Conservation (phyloP, 2,797 vertebrate species). For the Pteropus rufus region DNA sequence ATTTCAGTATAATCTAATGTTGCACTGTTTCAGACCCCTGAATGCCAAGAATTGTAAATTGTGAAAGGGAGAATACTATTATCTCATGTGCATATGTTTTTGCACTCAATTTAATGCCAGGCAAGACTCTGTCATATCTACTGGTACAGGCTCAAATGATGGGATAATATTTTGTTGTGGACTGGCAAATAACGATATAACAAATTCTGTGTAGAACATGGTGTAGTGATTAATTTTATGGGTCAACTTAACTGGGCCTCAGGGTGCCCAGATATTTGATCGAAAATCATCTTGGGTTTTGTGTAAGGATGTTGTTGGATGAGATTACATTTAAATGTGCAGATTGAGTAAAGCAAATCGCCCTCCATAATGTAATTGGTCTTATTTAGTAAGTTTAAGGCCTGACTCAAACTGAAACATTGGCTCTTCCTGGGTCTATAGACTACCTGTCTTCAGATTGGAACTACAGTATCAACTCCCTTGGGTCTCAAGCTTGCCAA, state of each 20-base stretch:
- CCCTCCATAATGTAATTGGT: not conserved
- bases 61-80: slow-evolving; percentile 26
- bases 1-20: slow-evolving; percentile 38
- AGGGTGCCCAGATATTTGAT: not conserved
- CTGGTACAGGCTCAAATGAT: not conserved
- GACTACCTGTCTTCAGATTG: not conserved
- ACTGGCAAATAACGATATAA: not conserved
- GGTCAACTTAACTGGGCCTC: not conserved
- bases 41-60: slow-evolving; percentile 28
- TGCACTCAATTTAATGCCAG: slow-evolving; percentile 8
- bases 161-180: not conserved
- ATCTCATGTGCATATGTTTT: not conserved
- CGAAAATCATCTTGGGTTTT: not conserved
- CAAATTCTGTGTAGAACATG: not conserved
- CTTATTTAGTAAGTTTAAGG: not conserved
- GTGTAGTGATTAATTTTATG: not conserved
- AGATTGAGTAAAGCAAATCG: not conserved
- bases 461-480: not conserved
- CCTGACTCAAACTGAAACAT: not conserved
- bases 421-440: not conserved
- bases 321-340: not conserved
- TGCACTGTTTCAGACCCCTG: not conserved
- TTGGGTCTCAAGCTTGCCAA: not conserved
- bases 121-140: not conserved
- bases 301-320: not conserved